phyloP scores from a whole-genome alignment of 64 coral and sea anemone genomes.

The Montipora efflorescens region DNA sequence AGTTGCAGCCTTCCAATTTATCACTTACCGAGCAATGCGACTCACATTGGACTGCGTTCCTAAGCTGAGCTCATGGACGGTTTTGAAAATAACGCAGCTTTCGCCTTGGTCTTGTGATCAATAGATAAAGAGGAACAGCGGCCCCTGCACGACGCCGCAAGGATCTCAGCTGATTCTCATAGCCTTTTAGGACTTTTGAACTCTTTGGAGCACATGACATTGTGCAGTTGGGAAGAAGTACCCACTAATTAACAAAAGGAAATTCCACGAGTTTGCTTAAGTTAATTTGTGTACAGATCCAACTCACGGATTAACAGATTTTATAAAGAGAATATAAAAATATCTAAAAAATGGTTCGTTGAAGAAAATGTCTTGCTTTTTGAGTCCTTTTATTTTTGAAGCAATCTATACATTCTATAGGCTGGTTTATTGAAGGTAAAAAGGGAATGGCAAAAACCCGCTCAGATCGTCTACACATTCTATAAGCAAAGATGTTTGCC shows the following conservation, averaged over 20 bases:
- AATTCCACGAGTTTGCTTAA: not conserved
- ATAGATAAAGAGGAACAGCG: not conserved
- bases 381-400: no score
- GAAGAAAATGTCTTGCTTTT: no score
- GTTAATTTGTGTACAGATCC: no score
- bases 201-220: not conserved
- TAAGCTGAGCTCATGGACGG: not conserved
- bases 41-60: not conserved
- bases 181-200: not conserved
- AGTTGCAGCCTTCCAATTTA: not conserved
- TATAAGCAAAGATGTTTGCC: no score
- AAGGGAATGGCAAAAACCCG: no score
- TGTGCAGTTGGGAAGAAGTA: not conserved
- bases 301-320: no score
- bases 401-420: no score
- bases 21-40: not conserved
- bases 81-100: not conserved
- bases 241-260: not conserved
- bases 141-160: not conserved
- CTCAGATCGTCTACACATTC: no score
- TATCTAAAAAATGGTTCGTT: no score
- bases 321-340: no score
- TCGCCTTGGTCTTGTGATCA: not conserved
- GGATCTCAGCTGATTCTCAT: not conserved
- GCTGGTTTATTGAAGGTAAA: no score